Evolutionary conservation across 2,797 vertebrate species (phyloP), one percentile per base, ranked within the genome.

Genomic region (Coracias cyanogaster): DNA sequence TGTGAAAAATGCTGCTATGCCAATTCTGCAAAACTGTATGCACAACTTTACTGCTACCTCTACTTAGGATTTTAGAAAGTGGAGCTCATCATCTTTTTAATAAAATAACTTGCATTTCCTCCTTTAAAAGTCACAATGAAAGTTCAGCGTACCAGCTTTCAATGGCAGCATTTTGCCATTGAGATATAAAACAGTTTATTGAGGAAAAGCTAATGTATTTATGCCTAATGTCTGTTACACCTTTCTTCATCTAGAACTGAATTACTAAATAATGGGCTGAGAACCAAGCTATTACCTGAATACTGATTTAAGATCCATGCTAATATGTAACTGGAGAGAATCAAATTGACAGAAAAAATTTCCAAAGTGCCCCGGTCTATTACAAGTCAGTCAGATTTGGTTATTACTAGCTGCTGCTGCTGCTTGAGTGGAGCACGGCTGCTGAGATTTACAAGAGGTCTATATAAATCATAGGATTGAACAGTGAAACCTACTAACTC

Each of bases 231-330:
- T 16, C 41, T 71, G 76, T 54, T 88, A 84, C 41, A 89, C 78
- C 77, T 80, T 84, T 82, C 70, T 66, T 65, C 77, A 91, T 86
- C 77, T 74, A 65, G 18, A 70, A 66, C 14, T 70, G 48, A 90
- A 86, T 88, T 77, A 77, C 52, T 91, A 86, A 94, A 90, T 70
- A 90, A 79, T 64, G 62, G 62, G 18, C 31, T 93, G 60, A 90
- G 62, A 82, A 90, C 22, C 52, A 84, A 78, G 64, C n/a, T 86
- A 54, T n/a, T 28, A 57, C 33, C 49, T 43, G 60, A 95, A 93
- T 77, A 60, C n/a, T 78, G 84, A 94, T 79, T 86, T 81, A 74
- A 81, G 64, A 74, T 28, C 37, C 51, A 35, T 41, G 21, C 72
- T 71, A 80, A 52, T 24, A 88, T 19, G 24, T 46, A 81, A 81